Conservation (phyloP, 2,888 invertebrate species). For the Leuctra nigra region DNA sequence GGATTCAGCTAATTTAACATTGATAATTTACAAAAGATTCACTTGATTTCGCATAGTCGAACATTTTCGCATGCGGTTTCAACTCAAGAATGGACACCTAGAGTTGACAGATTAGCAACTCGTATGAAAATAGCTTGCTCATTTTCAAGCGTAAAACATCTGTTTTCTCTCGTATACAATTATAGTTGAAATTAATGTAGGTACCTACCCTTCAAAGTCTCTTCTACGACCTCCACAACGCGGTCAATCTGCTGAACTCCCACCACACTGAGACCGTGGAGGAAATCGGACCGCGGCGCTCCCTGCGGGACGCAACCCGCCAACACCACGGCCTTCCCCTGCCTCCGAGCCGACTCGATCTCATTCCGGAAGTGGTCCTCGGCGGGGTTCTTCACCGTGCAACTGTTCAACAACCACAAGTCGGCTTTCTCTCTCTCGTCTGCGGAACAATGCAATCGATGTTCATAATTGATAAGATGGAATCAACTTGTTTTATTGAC, state of each 20-base stretch:
- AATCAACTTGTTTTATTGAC: too few species aligned
- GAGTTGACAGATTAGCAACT: too few species aligned
- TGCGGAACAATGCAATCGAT: too few species aligned
- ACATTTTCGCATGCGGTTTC: too few species aligned
- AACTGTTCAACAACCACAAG: constrained; percentile 94
- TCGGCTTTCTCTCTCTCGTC: constrained; percentile 76
- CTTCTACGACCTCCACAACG: constrained; percentile 95
- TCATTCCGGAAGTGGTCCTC: constrained; percentile 90
- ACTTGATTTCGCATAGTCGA: too few species aligned
- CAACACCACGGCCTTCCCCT: constrained; percentile 82
- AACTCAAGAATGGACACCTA: too few species aligned
- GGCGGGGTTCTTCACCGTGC: constrained; percentile 96
- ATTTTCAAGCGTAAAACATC: too few species aligned
- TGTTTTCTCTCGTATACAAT: too few species aligned
- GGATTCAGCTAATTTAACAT: too few species aligned
- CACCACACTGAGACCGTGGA: constrained; percentile 83
- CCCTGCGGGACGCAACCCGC: constrained; percentile 98
- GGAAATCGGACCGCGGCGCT: constrained; percentile 61
- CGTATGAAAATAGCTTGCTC: too few species aligned
- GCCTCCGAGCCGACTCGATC: constrained; percentile 61
- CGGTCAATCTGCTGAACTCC: constrained; percentile 98
- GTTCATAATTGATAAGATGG: too few species aligned
- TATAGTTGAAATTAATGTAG: neutral
- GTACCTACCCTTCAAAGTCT: constrained; percentile 78
- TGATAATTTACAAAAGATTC: too few species aligned